Evolutionary conservation across 2,797 vertebrate species (phyloP).

Genomic region (Todus mexicanus): DNA sequence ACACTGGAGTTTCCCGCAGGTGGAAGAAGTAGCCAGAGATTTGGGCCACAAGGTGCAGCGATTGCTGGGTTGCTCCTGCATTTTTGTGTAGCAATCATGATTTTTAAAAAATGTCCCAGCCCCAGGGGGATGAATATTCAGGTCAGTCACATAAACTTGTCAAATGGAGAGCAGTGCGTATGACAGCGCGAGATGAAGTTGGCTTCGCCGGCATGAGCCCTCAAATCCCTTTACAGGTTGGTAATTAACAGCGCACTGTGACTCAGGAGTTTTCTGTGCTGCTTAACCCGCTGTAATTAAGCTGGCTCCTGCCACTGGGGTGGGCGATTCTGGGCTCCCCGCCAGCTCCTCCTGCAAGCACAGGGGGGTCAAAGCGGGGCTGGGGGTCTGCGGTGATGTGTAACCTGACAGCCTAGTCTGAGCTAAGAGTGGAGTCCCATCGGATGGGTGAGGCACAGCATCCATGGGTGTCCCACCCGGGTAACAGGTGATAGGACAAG

Average conservation of each 20-base stretch:
- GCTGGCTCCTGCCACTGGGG: neutral
- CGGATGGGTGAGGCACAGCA: neutral
- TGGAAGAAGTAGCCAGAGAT: neutral
- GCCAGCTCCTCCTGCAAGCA: neutral
- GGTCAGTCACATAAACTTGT: constrained; percentile 9
- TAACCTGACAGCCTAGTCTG: neutral
- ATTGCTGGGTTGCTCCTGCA: neutral
- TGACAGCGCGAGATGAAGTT: neutral
- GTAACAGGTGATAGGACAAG: too few relatives aligned
- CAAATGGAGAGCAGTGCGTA: neutral
- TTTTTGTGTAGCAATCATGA: neutral
- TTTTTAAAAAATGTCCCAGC: neutral
- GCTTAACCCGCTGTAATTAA: constrained; percentile 17
- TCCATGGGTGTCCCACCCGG: neutral
- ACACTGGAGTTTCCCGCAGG: neutral
- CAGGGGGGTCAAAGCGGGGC: neutral
- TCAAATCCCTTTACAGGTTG: constrained; percentile 22
- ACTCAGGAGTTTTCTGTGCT: constrained; percentile 31
- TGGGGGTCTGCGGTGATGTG: neutral
- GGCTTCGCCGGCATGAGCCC: neutral
- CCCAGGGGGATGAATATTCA: constrained; percentile 3
- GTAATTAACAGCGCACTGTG: constrained; percentile 56
- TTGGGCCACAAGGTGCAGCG: neutral
- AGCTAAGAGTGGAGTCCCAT: neutral
- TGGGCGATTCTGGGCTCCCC: neutral